A percentile compares a stretch with the other conserved stretches of the same genome.
Evolutionary conservation across 2,888 invertebrate genomes (phyloP).

Genomic region (Polydesmus complanatus): DNA sequence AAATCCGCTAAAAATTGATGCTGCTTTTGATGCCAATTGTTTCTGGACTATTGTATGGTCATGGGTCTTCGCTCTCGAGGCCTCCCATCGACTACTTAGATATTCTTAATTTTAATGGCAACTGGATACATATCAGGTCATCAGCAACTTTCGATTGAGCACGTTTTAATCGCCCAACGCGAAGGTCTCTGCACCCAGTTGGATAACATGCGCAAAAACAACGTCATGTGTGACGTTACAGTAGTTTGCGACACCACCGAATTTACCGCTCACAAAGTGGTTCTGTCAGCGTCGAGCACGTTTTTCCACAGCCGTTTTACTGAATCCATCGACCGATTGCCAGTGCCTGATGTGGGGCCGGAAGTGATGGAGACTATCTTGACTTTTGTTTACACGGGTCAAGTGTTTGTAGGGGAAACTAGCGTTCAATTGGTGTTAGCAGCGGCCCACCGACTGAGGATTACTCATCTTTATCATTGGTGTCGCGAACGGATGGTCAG

Average conservation of each 20-base stretch:
- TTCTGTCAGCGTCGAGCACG: slow-evolving; percentile 7
- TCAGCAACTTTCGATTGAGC: slow-evolving; percentile 3
- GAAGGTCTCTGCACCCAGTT: slow-evolving; percentile 9
- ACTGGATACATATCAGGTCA: not conserved
- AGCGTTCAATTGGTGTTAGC: slow-evolving; percentile 9
- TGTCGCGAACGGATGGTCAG: slow-evolving; percentile 1
- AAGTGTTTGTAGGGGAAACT: not conserved
- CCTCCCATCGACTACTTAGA: not conserved
- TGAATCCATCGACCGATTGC: not conserved
- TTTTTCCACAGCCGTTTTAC: slow-evolving; percentile 11
- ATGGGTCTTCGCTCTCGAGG: not conserved
- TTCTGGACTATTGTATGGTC: no score
- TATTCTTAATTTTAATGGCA: not conserved
- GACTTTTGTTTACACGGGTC: slow-evolving; percentile 10
- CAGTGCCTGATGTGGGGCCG: slow-evolving; percentile 2
- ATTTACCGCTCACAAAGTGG: slow-evolving; percentile 13
- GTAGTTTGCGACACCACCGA: slow-evolving; percentile 10
- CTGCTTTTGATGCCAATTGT: no score
- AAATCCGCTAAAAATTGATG: no score
- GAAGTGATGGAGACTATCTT: slow-evolving; percentile 9
- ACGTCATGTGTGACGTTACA: slow-evolving; percentile 12
- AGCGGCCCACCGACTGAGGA: slow-evolving; percentile 7
- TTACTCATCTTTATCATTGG: slow-evolving; percentile 10
- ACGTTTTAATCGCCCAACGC: slow-evolving; percentile 7
- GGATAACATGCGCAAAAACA: slow-evolving; percentile 14